Base-by-base conservation (phyloP, 2,113 vertebrate species). In the Eulemur macaco region DNA sequence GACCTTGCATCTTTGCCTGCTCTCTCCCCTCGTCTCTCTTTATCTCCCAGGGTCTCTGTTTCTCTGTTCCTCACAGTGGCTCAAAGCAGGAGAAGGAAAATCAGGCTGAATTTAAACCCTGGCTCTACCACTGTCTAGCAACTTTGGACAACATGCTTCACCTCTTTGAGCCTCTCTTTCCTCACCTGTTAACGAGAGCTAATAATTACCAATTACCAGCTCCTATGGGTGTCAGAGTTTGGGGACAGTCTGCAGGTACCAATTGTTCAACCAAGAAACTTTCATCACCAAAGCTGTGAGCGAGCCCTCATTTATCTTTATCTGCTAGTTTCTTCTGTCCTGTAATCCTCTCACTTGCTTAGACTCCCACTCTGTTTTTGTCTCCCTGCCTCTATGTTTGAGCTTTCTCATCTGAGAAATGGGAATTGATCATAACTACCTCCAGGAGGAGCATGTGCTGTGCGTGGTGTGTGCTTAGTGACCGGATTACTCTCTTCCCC, bases 331-430 rank as follows among this genome's bases (percentile, higher is more conserved):
- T 91, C 83, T 47, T 66, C 69, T 56, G 8, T 90, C 27, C n/a
- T 52, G 39, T 23, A 21, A 27, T 15, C 56, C 12, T 54, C 42
- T 78, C 45, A 12, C 37, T 81, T 86, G 21, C 25, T 60, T 54
- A 4, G 31, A 77, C 63, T 82, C 17, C 1, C 12, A 2, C 2
- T 37, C 76, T 31, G 6, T 56, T 29, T 74, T 42, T 83, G 21
- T 31, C 60, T 86, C 21, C 54, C 12, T 56, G n/a, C 3, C 27
- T 69, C 29, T 84, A 74, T 25, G 37, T 64, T 63, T 83, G 90
- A 66, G 78, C 37, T 76, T 91, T 97, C 89, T 81, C 63, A 64
- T 52, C 56, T 47, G 29, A 50, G 66, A 94, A 76, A 63, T 52
- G 39, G 63, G 69, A 87, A 58, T 29, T 25, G 86, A 5, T 68